A percentile compares a stretch with the other conserved stretches of the same genome.
Evolutionary conservation across 2,113 vertebrate species (phyloP).

Genomic region (Podarcis raffonei): DNA sequence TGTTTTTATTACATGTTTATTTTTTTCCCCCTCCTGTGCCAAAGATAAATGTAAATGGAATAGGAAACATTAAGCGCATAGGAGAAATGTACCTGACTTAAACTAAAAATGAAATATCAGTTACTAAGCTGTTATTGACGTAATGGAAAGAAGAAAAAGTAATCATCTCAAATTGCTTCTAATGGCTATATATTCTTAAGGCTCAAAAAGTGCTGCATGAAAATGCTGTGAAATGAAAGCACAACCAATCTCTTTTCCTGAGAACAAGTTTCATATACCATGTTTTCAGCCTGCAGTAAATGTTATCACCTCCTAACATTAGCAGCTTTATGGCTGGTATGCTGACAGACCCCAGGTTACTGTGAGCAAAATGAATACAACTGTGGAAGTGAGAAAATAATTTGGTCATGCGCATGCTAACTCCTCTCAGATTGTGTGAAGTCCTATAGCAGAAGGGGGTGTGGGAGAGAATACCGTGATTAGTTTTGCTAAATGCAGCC

Average conservation of each 20-base stretch:
- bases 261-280: neutral
- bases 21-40: neutral
- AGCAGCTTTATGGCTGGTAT: neutral
- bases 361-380: neutral
- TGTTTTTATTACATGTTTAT: neutral
- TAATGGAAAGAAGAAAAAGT: constrained; percentile 11
- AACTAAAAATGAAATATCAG: neutral
- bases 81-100: neutral
- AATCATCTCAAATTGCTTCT: constrained; percentile 26
- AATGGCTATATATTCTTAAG: constrained; percentile 15
- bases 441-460: neutral
- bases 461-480: neutral
- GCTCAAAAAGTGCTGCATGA: neutral
- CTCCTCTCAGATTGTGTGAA: neutral
- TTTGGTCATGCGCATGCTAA: neutral
- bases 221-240: neutral
- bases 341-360: neutral
- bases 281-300: neutral
- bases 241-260: neutral
- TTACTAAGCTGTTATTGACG: neutral
- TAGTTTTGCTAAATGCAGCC: neutral
- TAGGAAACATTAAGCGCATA: constrained; percentile 10
- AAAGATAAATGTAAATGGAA: constrained; percentile 12
- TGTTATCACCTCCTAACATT: constrained; percentile 22
- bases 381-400: neutral